Conservation (phyloP, 1,140 invertebrate genomes). For the Drosophila yakuba region DNA sequence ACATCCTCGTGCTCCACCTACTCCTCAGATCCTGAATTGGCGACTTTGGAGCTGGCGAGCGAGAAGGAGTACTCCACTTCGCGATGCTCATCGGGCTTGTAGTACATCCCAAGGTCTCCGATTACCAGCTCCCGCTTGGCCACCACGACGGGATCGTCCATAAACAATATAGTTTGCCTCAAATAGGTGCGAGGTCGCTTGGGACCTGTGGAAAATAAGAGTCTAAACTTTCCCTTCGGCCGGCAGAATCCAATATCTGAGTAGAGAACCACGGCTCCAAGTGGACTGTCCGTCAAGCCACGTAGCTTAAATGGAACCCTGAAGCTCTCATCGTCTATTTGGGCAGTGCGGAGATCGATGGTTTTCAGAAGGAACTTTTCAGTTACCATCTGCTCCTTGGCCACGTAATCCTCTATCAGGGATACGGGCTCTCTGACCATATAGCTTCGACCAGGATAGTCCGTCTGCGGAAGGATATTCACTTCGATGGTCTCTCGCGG, state of each 20-base stretch:
- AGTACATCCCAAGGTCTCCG: conserved; percentile 32
- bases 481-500: background rate
- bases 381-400: conserved; percentile 22
- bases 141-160: conserved; percentile 8
- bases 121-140: conserved; percentile 10
- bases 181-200: conserved; percentile 31
- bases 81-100: conserved; percentile 4
- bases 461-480: background rate
- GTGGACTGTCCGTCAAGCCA: conserved; percentile 5
- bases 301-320: conserved; percentile 6
- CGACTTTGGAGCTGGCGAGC: background rate
- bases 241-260: conserved; percentile 28
- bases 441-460: background rate
- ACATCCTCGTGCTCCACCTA: background rate
- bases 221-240: background rate
- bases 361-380: conserved; percentile 21
- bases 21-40: background rate
- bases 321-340: conserved; percentile 9
- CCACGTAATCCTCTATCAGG: conserved; percentile 43
- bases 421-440: background rate
- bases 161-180: conserved; percentile 35
- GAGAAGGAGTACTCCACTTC: conserved; percentile 43
- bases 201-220: conserved; percentile 47
- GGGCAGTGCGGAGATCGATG: conserved; percentile 17
- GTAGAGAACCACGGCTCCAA: conserved; percentile 24